Evolutionary conservation across 2,113 vertebrate genomes (phyloP).

Genomic region (Clarias gariepinus): DNA sequence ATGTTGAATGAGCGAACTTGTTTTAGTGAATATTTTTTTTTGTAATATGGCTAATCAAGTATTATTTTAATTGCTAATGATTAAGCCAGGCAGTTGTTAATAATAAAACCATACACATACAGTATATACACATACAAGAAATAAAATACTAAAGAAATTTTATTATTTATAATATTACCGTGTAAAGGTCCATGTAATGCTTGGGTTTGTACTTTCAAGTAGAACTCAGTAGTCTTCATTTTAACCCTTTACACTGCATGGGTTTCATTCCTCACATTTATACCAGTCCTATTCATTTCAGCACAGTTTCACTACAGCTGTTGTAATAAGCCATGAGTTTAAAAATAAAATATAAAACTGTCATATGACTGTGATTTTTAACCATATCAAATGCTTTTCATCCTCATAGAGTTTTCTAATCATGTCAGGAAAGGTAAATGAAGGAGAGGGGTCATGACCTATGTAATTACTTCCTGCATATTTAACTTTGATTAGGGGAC

Average conservation of each 20-base stretch:
- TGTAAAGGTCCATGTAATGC: too few relatives aligned
- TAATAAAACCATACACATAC: too few relatives aligned
- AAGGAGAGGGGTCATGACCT: constrained; percentile 51
- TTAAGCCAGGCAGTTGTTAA: too few relatives aligned
- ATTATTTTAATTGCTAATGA: neutral
- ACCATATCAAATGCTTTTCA: constrained; percentile 22
- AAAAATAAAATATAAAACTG: neutral
- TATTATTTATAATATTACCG: too few relatives aligned
- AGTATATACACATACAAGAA: too few relatives aligned
- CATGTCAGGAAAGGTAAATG: constrained; percentile 46
- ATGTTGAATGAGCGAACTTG: neutral
- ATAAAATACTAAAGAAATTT: too few relatives aligned
- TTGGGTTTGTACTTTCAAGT: neutral
- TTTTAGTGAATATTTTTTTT: neutral
- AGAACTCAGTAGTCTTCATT: neutral
- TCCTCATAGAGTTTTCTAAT: constrained; percentile 29
- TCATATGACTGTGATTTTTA: neutral
- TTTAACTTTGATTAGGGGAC: constrained; percentile 54
- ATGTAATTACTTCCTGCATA: constrained; percentile 48
- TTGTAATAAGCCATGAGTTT: neutral
- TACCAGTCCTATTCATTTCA: neutral
- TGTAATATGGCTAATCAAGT: neutral
- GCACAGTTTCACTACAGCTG: neutral
- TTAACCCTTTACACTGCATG: neutral
- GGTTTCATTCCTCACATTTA: neutral